Percentiles rank a stretch among this genome's conserved stretches.
Conservation (phyloP, 2,888 invertebrate genomes). For the Luperina nickerlii region DNA sequence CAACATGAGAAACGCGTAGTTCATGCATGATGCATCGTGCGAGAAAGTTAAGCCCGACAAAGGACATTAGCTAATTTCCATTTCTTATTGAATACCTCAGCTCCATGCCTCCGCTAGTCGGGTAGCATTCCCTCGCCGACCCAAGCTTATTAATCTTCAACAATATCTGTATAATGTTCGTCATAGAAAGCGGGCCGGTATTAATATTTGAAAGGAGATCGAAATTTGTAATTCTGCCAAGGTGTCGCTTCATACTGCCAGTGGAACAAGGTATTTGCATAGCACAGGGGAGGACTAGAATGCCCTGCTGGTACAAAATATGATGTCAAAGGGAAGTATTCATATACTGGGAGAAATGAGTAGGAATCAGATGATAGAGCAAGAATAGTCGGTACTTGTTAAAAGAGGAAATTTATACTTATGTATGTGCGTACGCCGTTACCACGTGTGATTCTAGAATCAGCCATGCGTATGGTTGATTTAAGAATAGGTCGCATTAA, state of each 20-base stretch:
- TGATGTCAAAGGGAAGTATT: slow-evolving; percentile 38
- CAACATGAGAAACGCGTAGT: not conserved
- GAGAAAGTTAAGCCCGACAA: not conserved
- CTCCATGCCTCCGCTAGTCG: not conserved
- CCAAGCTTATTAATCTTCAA: slow-evolving; percentile 28
- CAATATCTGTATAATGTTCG: slow-evolving; percentile 13
- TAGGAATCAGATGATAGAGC: slow-evolving; percentile 2
- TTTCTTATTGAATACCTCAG: slow-evolving; percentile 2
- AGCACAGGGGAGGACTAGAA: slow-evolving; percentile 29
- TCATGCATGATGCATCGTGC: not conserved
- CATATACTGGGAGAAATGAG: slow-evolving; percentile 6
- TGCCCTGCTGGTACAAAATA: not conserved
- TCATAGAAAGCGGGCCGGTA: slow-evolving; percentile 15
- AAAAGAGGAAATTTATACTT: not conserved
- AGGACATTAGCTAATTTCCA: not conserved
- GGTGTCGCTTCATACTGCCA: slow-evolving; percentile 34
- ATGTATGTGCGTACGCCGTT: not conserved
- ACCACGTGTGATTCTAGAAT: not conserved
- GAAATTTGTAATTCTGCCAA: slow-evolving; percentile 68
- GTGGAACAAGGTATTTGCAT: slow-evolving; percentile 58
- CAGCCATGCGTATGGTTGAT: not conserved
- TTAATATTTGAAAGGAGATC: slow-evolving; percentile 53
- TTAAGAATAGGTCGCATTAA: not conserved
- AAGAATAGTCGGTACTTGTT: not conserved
- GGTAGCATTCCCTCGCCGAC: not conserved